Percentiles rank a stretch among this genome's conserved stretches.
Evolutionary conservation across 92 coral and sea anemone genomes (phyloP).

Genomic region (Heliopora coerulea): DNA sequence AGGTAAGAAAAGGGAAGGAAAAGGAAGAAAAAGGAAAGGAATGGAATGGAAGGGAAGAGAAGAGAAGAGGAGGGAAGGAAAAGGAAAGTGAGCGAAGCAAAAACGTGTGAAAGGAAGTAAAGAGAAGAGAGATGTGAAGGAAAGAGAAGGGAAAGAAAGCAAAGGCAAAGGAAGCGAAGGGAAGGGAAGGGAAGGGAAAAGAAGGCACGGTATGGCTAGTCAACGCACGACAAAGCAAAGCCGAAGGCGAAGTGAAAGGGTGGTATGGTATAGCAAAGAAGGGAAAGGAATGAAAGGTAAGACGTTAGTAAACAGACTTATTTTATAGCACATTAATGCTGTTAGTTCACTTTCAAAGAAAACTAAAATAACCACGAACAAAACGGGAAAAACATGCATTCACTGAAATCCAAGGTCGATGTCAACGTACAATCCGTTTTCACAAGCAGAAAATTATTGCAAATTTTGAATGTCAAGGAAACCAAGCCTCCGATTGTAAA

Average conservation of each 20-base stretch:
- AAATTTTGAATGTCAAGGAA: constrained; percentile 25
- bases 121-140: no score
- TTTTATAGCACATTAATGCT: constrained; percentile 35
- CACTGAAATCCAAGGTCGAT: constrained; percentile 42
- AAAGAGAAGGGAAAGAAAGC: no score
- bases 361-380: constrained; percentile 30
- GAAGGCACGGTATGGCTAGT: no score
- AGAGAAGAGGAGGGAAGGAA: no score
- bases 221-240: no score
- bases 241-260: background rate
- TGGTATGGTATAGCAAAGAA: background rate
- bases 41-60: no score
- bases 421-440: constrained; percentile 36
- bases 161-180: no score
- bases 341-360: constrained; percentile 38
- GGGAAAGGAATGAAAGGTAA: no score
- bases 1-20: no score
- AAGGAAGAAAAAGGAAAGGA: no score
- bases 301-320: background rate
- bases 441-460: constrained; percentile 24
- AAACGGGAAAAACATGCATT: constrained; percentile 27
- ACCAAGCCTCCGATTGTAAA: constrained; percentile 23
- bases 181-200: no score
- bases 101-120: no score
- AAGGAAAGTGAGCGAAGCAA: background rate